Conservation (phyloP, 2,113 vertebrate genomes). For the Poeciliopsis prolifica region DNA sequence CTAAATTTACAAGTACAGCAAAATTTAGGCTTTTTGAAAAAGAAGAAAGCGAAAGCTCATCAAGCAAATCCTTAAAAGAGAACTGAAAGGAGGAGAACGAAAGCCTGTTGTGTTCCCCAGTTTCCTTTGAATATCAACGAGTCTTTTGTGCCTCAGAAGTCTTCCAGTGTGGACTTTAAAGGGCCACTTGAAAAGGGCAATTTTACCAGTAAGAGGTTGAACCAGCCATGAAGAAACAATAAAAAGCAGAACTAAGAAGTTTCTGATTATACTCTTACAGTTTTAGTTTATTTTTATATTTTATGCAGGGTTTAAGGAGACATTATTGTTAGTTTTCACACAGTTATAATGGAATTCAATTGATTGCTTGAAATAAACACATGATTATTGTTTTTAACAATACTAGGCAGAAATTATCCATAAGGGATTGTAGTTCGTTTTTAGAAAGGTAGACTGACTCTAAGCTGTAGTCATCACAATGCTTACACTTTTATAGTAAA, state of each 20-base stretch:
- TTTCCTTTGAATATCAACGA: conserved; percentile 7
- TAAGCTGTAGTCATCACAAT: no score
- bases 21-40: not conserved
- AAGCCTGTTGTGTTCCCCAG: not conserved
- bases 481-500: no score
- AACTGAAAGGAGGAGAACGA: not conserved
- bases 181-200: conserved; percentile 2
- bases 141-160: conserved; percentile 16
- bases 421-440: not conserved
- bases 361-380: not conserved
- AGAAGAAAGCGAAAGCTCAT: conserved; percentile 13
- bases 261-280: not conserved
- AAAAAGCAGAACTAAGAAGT: not conserved
- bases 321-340: not conserved
- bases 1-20: not conserved
- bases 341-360: not conserved
- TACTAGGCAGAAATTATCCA: not conserved
- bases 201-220: not conserved
- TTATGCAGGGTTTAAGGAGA: not conserved
- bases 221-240: not conserved
- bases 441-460: not conserved
- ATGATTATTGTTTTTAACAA: not conserved
- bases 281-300: not conserved
- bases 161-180: conserved; percentile 25
- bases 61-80: conserved; percentile 10